These are phyloP conservation scores for Dunckerocampus dactyliophorus DNA, from an alignment of 2,113 vertebrate genomes.

Conservation along the genomic window DNA sequence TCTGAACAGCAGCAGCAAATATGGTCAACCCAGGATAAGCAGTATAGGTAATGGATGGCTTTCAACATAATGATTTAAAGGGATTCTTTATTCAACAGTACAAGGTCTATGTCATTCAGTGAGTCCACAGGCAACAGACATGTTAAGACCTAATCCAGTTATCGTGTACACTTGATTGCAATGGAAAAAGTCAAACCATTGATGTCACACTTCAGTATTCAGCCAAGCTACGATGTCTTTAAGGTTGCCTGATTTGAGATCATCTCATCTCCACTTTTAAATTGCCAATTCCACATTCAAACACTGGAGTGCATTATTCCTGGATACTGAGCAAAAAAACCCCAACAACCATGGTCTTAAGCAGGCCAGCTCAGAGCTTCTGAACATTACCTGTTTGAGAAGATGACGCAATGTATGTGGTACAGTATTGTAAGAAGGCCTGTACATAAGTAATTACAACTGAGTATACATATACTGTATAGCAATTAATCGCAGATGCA, in stretches of 20 bases:
- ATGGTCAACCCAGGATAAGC: background rate
- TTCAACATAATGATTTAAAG: conserved; percentile 3
- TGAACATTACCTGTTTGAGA: background rate
- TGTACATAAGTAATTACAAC: background rate
- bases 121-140: background rate
- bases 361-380: background rate
- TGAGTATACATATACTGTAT: background rate
- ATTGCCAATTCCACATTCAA: background rate
- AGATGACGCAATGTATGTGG: background rate
- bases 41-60: background rate
- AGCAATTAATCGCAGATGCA: background rate
- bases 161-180: background rate
- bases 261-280: background rate
- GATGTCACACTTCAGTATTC: background rate
- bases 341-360: background rate
- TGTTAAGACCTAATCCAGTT: background rate
- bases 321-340: no score
- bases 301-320: background rate
- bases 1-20: background rate
- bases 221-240: background rate
- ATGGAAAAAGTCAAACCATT: background rate
- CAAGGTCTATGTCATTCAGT: background rate
- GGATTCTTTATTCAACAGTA: background rate
- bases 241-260: background rate
- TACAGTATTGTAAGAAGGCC: background rate